These are phyloP conservation scores for Abramis brama DNA, from an alignment of 2,113 vertebrate genomes.

Conservation along the genomic window DNA sequence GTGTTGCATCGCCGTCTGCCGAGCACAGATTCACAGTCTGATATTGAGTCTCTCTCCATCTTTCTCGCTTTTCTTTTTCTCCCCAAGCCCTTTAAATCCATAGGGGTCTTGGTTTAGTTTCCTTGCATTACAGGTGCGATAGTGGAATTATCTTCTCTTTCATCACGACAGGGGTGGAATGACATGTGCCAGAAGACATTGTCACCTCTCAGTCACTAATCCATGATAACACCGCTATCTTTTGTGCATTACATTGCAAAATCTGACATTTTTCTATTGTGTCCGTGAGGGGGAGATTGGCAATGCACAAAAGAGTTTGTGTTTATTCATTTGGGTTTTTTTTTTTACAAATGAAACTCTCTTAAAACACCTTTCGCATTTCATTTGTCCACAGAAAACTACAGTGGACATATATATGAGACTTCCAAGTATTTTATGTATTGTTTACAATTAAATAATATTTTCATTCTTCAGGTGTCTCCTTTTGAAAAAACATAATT, in stretches of 20 bases:
- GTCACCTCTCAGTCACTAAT: neutral
- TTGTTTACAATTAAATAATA: no score
- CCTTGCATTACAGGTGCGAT: constrained; percentile 64
- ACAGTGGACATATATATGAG: no score
- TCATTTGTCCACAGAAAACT: no score
- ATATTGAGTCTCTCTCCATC: constrained; percentile 34
- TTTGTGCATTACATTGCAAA: constrained; percentile 1
- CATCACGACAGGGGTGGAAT: constrained; percentile 52
- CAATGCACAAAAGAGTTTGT: neutral
- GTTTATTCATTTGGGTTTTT: neutral
- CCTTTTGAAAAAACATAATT: no score
- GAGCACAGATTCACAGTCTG: constrained; percentile 43
- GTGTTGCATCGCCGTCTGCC: constrained; percentile 27
- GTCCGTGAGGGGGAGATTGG: neutral
- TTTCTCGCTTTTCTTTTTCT: constrained; percentile 47
- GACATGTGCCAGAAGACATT: constrained; percentile 48
- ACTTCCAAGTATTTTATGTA: no score
- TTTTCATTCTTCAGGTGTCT: no score
- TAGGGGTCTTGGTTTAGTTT: constrained; percentile 59
- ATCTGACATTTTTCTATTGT: neutral
- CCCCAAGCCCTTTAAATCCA: constrained; percentile 57
- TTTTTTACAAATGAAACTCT: neutral
- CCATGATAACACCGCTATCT: neutral
- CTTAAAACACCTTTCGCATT: neutral
- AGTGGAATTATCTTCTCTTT: constrained; percentile 62